Conservation (phyloP, 2,888 invertebrate species). For the Drosophila rubida region DNA sequence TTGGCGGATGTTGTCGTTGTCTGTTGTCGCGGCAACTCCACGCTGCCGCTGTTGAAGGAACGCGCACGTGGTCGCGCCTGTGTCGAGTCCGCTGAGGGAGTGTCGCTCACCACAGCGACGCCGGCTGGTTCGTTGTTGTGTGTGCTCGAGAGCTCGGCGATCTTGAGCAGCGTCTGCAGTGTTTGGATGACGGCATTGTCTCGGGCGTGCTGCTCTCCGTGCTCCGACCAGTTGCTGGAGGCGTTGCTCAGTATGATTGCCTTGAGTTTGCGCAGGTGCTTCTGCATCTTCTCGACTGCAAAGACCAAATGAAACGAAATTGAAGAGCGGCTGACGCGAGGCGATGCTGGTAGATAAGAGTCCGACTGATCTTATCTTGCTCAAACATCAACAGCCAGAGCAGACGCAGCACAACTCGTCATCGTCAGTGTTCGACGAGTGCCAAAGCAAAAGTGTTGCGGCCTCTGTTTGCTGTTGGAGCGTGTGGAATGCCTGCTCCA, state of each 20-base stretch:
- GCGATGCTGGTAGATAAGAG: constrained; percentile 26
- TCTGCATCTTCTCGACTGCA: constrained; percentile 83
- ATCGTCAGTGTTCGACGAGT: constrained; percentile 61
- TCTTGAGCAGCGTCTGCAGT: constrained; percentile 83
- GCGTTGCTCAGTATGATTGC: constrained; percentile 81
- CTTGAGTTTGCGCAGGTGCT: constrained; percentile 82
- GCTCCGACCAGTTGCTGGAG: constrained; percentile 72
- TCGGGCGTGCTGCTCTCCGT: constrained; percentile 77
- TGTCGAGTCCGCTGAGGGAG: constrained; percentile 49
- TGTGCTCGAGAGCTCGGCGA: constrained; percentile 81
- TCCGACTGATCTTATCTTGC: constrained; percentile 47
- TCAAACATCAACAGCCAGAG: constrained; percentile 39
- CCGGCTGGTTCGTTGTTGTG: constrained; percentile 64
- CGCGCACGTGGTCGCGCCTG: constrained; percentile 61
- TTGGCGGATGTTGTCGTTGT: constrained; percentile 35
- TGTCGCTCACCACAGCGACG: constrained; percentile 44
- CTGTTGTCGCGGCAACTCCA: constrained; percentile 67
- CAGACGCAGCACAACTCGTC: not conserved
- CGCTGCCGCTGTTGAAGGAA: constrained; percentile 66
- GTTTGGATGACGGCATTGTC: constrained; percentile 82
- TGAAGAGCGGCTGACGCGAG: constrained; percentile 7
- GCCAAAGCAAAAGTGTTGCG: constrained; percentile 69
- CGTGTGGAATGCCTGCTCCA: constrained; percentile 52
- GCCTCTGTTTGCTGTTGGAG: constrained; percentile 23
- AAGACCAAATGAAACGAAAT: constrained; percentile 23